These are phyloP conservation scores for Falcunculus frontatus DNA, from an alignment of 2,113 vertebrate genomes.

Conservation along the genomic window DNA sequence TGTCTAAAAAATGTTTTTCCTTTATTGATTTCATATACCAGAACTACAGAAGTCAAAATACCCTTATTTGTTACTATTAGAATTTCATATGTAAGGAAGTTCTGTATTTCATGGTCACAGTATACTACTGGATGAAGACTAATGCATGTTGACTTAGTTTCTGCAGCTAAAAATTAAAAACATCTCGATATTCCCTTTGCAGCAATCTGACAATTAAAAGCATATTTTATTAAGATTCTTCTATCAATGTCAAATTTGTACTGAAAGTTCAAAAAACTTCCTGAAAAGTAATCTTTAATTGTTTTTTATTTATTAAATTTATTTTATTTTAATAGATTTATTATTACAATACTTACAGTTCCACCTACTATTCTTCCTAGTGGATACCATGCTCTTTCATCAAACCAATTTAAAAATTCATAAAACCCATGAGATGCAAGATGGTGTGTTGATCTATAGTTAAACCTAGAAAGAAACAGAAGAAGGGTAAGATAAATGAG, in stretches of 20 bases:
- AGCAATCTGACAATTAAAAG: not conserved
- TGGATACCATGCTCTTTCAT: constrained; percentile 98
- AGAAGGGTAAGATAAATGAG: not conserved
- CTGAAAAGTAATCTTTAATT: not conserved
- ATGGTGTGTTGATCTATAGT: constrained; percentile 99
- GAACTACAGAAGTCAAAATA: not conserved
- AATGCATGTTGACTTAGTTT: not conserved
- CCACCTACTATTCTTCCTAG: constrained; percentile 97
- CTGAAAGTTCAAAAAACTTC: not conserved
- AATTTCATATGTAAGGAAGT: not conserved
- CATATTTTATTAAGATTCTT: not conserved
- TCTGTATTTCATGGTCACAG: not conserved
- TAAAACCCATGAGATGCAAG: constrained; percentile 98
- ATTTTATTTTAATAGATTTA: not conserved
- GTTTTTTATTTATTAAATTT: not conserved
- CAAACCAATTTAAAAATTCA: constrained; percentile 99
- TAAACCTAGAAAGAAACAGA: constrained; percentile 84
- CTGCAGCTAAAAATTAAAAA: not conserved
- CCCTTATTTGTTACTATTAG: not conserved
- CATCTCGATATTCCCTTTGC: not conserved
- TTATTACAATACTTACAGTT: constrained; percentile 84
- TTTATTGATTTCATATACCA: not conserved
- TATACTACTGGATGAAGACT: not conserved
- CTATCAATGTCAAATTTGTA: not conserved
- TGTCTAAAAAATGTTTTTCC: no score